Conservation (phyloP, 2,113 vertebrate genomes). For the Calidris pygmaea region DNA sequence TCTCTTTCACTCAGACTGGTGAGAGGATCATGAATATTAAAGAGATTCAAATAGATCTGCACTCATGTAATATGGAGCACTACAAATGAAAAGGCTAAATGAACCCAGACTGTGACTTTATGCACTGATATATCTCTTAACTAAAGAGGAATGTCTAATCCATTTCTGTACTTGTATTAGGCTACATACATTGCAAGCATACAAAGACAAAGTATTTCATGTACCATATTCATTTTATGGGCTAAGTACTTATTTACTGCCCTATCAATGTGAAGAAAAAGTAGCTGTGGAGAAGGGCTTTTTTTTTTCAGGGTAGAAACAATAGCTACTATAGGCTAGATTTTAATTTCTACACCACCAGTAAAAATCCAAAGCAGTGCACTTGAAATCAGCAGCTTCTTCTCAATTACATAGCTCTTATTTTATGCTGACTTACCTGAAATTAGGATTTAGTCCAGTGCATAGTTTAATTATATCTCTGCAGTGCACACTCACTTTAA, state of each 20-base stretch:
- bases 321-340: not conserved
- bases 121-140: constrained; percentile 78
- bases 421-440: not conserved
- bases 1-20: constrained; percentile 81
- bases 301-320: not conserved
- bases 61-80: constrained; percentile 82
- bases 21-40: constrained; percentile 88
- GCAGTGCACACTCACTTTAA: not conserved
- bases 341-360: not conserved
- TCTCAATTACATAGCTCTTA: not conserved
- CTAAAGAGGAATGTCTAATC: constrained; percentile 75
- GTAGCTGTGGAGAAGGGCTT: not conserved
- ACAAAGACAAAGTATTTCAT: constrained; percentile 15
- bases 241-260: constrained; percentile 51
- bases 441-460: not conserved
- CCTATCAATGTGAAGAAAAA: not conserved
- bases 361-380: not conserved
- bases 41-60: constrained; percentile 81
- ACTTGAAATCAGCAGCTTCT: constrained; percentile 7
- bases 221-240: constrained; percentile 4
- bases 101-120: constrained; percentile 78
- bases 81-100: constrained; percentile 83
- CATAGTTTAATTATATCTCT: not conserved
- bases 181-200: constrained; percentile 43
- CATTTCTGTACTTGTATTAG: constrained; percentile 60